Evolutionary conservation across 92 coral and sea anemone genomes (phyloP).

Genomic region (Porites lobata): DNA sequence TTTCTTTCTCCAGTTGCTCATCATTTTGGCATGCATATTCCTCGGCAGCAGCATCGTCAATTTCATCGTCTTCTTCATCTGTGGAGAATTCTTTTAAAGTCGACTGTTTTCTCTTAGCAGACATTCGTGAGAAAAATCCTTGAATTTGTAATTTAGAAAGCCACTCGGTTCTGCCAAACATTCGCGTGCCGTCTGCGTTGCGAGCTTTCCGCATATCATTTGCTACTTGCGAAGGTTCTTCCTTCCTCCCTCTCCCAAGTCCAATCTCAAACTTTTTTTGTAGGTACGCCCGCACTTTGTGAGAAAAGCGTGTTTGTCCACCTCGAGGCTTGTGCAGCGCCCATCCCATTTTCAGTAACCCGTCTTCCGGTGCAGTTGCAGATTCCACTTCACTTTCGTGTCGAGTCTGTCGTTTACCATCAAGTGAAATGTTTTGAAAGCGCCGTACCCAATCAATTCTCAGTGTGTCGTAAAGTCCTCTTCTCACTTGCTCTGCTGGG

Average conservation of each 20-base stretch:
- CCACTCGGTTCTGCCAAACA: conserved; percentile 63
- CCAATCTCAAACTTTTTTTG: conserved; percentile 63
- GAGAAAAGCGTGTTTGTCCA: conserved; percentile 51
- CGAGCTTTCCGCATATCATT: conserved; percentile 57
- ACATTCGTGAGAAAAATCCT: conserved; percentile 51
- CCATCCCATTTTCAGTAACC: conserved; percentile 53
- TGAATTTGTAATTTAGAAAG: conserved; percentile 61
- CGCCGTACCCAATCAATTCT: neutral
- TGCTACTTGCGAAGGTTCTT: conserved; percentile 69
- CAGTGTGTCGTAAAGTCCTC: too few relatives aligned
- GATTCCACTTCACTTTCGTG: conserved; percentile 47
- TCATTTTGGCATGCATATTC: conserved; percentile 22
- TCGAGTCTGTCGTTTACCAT: conserved; percentile 20
- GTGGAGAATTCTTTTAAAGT: neutral
- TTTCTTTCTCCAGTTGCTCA: neutral
- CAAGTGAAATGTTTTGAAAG: conserved; percentile 31
- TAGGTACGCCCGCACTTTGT: conserved; percentile 45
- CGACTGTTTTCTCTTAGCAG: conserved; percentile 43
- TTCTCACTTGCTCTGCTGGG: too few relatives aligned
- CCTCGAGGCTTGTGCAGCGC: conserved; percentile 54
- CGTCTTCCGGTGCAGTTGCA: conserved; percentile 17
- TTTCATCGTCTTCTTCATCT: conserved; percentile 16
- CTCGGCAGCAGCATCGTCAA: conserved; percentile 10
- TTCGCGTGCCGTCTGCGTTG: conserved; percentile 12
- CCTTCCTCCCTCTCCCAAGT: conserved; percentile 50